phyloP scores from a whole-genome alignment of 2,888 invertebrate genomes.

The Eupithecia dodoneata region DNA sequence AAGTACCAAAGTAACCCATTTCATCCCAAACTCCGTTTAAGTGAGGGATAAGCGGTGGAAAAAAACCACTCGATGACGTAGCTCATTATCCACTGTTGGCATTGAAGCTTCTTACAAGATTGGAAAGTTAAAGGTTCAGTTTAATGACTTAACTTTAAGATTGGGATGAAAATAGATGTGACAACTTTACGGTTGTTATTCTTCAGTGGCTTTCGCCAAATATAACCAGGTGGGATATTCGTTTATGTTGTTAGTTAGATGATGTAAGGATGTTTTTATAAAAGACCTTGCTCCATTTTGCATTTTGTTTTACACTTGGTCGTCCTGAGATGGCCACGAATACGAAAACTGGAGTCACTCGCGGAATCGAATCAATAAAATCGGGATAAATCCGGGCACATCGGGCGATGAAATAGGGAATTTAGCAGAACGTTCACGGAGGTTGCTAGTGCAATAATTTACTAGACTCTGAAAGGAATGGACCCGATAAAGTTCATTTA shows the following conservation, averaged over 20 bases:
- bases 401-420: too few species aligned
- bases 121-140: conserved; percentile 37
- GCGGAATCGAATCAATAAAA: neutral
- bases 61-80: conserved; percentile 45
- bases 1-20: conserved; percentile 41
- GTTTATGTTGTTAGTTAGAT: neutral
- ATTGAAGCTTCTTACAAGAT: conserved; percentile 44
- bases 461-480: too few species aligned
- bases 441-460: too few species aligned
- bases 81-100: conserved; percentile 43
- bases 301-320: neutral
- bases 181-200: conserved; percentile 1
- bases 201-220: neutral
- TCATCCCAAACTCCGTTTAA: conserved; percentile 40
- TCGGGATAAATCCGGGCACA: too few species aligned
- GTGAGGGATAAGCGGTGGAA: conserved; percentile 44
- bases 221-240: neutral
- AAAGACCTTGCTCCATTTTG: neutral
- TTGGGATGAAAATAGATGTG: conserved; percentile 5
- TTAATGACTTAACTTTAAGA: conserved; percentile 32
- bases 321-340: neutral
- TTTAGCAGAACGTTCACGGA: too few species aligned
- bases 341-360: neutral
- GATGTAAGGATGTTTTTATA: neutral
- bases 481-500: too few species aligned